Evolutionary conservation across 2,888 invertebrate species (phyloP), one percentile per base, ranked within the genome.

Genomic region (Scaeva pyrastri): DNA sequence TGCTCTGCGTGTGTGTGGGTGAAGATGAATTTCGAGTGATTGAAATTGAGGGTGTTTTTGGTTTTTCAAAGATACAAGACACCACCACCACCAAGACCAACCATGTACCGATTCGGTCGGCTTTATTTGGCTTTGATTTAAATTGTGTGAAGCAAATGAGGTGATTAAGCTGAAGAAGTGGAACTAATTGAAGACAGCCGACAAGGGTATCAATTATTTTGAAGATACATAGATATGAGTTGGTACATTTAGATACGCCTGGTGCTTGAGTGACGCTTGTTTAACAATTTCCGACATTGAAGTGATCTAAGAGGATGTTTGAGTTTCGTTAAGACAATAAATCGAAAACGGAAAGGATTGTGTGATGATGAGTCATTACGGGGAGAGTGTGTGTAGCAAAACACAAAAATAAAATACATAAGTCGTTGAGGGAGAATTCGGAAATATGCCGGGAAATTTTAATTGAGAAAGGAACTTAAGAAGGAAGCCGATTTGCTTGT

Each of bases 101-200:
- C n/a, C 23, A 50, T 8, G 52, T n/a, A 23, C 66, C 2, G 21
- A 26, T 31, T 21, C 2, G 50, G 52, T 23, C 50, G 50, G 23
- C 66, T 48, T 48, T 41, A 21, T 60, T 21, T 31, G 60, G 62
- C 71, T 85, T 85, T 85, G 84, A 84, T 66, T 72, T 66, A 26
- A 71, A 80, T 68, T 50, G 66, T 72, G 71, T 26, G 66, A 12
- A 50, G 41, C 52, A 72, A 85, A 72, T 85, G 72, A 85, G 66
- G 79, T 84, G 75, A 76, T 84, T 84, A 75, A 58, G 64, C 52
- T 50, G 39, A 56, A 52, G 64, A 43, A 43, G 72, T 43, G 26
- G 45, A 62, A 45, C 12, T 73, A 78, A 73, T 83, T 70, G 60
- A 48, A 75, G 43, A 41, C 16, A 16, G 36, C 77, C 60, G 73